A percentile compares a stretch with the other conserved stretches of the same genome.
phyloP scores from a whole-genome alignment of 2,113 vertebrate genomes.

The Corythaixoides concolor region DNA sequence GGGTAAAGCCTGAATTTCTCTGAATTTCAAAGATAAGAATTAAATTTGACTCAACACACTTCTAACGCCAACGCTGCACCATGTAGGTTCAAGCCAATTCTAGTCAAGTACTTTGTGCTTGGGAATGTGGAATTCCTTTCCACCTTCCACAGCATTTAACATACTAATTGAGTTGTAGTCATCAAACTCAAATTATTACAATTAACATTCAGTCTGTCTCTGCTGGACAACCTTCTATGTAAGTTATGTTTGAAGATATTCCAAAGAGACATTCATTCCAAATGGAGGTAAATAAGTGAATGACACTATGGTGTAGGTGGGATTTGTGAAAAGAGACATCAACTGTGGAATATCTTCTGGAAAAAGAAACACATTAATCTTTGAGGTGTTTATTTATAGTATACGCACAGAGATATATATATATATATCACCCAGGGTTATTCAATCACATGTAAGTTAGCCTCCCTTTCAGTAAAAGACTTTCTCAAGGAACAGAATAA shows the following conservation, averaged over 20 bases:
- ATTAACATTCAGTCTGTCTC: not conserved
- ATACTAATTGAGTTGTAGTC: not conserved
- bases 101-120: not conserved
- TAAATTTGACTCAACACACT: not conserved
- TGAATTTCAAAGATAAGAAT: constrained; percentile 1
- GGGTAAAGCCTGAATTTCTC: not conserved
- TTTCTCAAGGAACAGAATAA: constrained; percentile 6
- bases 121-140: not conserved
- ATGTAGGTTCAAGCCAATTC: not conserved
- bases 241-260: not conserved
- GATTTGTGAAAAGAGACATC: constrained; percentile 28
- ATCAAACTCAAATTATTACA: not conserved
- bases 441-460: constrained; percentile 20
- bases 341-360: constrained; percentile 32
- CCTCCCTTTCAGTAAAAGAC: not conserved
- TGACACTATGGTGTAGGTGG: constrained; percentile 42
- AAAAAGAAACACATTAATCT: constrained; percentile 25
- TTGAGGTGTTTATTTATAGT: constrained; percentile 34
- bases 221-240: not conserved
- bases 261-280: not conserved
- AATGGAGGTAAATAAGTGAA: constrained; percentile 48
- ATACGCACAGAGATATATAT: not conserved
- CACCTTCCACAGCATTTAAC: not conserved
- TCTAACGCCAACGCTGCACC: not conserved
- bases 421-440: not conserved